phyloP scores from a whole-genome alignment of 2,888 invertebrate species.

The Drosophila trichaetosa region DNA sequence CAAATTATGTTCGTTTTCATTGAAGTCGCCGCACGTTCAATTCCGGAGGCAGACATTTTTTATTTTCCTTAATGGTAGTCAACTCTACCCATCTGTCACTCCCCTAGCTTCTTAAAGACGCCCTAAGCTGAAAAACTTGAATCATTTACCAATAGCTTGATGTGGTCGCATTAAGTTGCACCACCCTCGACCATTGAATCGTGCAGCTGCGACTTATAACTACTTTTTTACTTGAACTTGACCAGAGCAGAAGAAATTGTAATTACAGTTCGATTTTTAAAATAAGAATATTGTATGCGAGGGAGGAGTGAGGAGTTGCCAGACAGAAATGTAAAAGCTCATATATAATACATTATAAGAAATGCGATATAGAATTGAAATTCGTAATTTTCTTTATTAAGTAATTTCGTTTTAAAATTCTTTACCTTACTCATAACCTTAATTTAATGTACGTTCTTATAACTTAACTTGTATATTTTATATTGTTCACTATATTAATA shows the following conservation, averaged over 20 bases:
- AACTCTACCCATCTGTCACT: no score
- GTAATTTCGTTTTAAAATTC: background rate
- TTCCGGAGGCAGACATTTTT: slow-evolving; percentile 15
- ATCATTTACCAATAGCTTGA: slow-evolving; percentile 58
- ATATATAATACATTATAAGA: background rate
- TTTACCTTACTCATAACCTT: background rate
- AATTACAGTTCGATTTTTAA: slow-evolving; percentile 44
- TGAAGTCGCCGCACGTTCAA: slow-evolving; percentile 33
- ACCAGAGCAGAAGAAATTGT: slow-evolving; percentile 38
- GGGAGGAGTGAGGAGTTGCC: background rate
- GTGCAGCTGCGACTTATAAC: slow-evolving; percentile 52
- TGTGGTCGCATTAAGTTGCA: slow-evolving; percentile 40
- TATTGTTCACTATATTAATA: background rate
- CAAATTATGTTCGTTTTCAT: slow-evolving; percentile 65
- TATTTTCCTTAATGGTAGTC: background rate
- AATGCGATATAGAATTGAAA: background rate
- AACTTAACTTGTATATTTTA: background rate
- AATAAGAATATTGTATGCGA: slow-evolving; percentile 17
- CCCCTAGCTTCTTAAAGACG: background rate
- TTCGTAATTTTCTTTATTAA: background rate
- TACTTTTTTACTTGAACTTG: slow-evolving; percentile 72
- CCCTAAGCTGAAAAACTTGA: slow-evolving; percentile 56
- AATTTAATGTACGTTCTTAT: background rate
- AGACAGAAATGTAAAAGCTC: background rate
- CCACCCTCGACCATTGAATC: slow-evolving; percentile 3